phyloP scores from a whole-genome alignment of 1,140 invertebrate genomes.

The Zophobas atratus region DNA sequence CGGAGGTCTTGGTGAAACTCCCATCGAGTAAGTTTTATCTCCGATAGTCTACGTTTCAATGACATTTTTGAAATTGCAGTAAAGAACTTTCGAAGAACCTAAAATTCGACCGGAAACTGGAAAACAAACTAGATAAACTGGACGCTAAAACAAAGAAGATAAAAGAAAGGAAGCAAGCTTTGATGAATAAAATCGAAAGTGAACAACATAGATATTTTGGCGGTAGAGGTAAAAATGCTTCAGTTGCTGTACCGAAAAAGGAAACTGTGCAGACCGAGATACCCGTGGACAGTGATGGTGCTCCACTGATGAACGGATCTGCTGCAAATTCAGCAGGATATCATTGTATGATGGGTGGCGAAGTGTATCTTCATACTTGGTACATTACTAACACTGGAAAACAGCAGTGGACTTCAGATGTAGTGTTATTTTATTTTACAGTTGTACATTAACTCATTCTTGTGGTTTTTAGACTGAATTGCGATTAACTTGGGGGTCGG shows the following conservation, averaged over 20 bases:
- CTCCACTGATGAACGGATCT: conserved; percentile 61
- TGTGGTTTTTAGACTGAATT: conserved; percentile 63
- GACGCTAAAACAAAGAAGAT: conserved; percentile 66
- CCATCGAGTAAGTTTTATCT: conserved; percentile 51
- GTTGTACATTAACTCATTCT: conserved; percentile 22
- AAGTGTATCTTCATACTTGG: conserved; percentile 65
- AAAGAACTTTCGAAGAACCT: conserved; percentile 52
- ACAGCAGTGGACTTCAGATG: conserved; percentile 59
- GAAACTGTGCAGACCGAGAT: background rate
- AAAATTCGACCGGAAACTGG: conserved; percentile 65
- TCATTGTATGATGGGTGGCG: conserved; percentile 63
- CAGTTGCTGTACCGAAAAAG: too few species aligned
- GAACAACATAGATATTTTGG: conserved; percentile 52
- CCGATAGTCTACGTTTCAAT: background rate
- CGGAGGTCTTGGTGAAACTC: conserved; percentile 52
- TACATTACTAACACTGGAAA: conserved; percentile 65
- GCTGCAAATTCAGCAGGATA: conserved; percentile 50
- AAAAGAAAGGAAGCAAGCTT: conserved; percentile 63
- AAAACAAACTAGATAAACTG: conserved; percentile 65
- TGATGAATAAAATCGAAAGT: conserved; percentile 57
- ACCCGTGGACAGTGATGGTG: conserved; percentile 2
- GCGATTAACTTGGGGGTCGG: conserved; percentile 65
- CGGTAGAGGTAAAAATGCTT: conserved; percentile 40
- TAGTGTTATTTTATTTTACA: background rate
- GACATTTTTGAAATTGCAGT: conserved; percentile 2